Evolutionary conservation across 2,113 vertebrate genomes (phyloP).

Genomic region (Cochlearius cochlearius): DNA sequence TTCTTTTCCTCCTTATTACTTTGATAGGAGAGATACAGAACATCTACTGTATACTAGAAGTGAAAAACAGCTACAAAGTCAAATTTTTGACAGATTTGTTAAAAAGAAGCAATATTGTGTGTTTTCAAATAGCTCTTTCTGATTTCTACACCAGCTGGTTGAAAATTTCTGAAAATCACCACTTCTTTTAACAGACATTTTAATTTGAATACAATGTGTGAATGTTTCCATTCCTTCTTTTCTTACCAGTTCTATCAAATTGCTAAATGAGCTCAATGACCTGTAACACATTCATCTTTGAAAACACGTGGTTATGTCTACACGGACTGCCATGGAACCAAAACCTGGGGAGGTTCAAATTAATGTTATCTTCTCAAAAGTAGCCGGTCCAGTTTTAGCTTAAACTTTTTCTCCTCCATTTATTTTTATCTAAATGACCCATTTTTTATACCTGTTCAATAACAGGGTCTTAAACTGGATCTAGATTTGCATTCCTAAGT

Average conservation of each 20-base stretch:
- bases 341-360: neutral
- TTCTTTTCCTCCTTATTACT: neutral
- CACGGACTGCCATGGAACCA: neutral
- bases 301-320: neutral
- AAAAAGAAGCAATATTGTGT: neutral
- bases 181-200: neutral
- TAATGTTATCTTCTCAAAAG: slow-evolving; percentile 9
- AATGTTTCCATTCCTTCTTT: neutral
- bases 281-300: neutral
- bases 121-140: slow-evolving; percentile 7
- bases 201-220: slow-evolving; percentile 13
- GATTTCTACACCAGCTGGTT: slow-evolving; percentile 13
- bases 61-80: neutral
- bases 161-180: neutral
- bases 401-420: neutral
- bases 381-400: neutral
- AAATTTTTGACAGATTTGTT: neutral
- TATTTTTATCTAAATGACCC: neutral
- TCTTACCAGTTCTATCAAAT: neutral
- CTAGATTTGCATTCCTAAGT: slow-evolving; percentile 45
- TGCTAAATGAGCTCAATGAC: neutral
- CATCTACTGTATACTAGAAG: neutral
- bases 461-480: slow-evolving; percentile 41
- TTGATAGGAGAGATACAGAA: neutral
- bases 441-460: slow-evolving; percentile 35